Evolutionary conservation across 2,888 invertebrate species (phyloP).

Genomic region (Philopedon plagiatum): DNA sequence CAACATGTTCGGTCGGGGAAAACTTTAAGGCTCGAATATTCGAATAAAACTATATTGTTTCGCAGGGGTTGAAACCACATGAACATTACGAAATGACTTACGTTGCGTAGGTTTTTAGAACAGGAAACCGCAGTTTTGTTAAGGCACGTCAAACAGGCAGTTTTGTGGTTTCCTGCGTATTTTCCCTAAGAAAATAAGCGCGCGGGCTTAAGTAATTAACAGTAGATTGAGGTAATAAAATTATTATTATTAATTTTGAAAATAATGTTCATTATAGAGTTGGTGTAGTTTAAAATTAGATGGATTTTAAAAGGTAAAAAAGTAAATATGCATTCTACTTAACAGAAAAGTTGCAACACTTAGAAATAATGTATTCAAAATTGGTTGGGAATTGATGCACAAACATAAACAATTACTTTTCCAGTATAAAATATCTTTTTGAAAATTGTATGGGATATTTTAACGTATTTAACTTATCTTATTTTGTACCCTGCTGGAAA

Average conservation of each 20-base stretch:
- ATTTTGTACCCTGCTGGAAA: no score
- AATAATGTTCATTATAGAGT: background rate
- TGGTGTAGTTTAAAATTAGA: no score
- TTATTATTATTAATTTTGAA: background rate
- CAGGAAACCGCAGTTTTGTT: background rate
- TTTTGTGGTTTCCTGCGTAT: slow-evolving; percentile 6
- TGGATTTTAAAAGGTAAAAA: no score
- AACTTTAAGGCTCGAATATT: background rate
- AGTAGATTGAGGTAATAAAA: background rate
- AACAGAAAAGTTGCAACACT: no score
- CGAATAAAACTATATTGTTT: background rate
- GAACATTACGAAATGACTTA: slow-evolving; percentile 1
- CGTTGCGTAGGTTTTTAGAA: background rate
- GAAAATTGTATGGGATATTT: no score
- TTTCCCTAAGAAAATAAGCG: background rate
- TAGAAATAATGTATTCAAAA: no score
- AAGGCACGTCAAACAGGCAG: background rate
- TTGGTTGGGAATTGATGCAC: no score
- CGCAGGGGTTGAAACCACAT: slow-evolving; percentile 6
- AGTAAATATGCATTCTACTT: no score
- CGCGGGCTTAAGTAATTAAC: background rate
- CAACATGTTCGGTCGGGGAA: background rate
- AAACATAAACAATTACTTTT: no score
- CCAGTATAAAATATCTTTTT: no score
- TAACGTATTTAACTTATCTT: no score